phyloP scores from a whole-genome alignment of 2,113 vertebrate species.

The Micromys minutus region DNA sequence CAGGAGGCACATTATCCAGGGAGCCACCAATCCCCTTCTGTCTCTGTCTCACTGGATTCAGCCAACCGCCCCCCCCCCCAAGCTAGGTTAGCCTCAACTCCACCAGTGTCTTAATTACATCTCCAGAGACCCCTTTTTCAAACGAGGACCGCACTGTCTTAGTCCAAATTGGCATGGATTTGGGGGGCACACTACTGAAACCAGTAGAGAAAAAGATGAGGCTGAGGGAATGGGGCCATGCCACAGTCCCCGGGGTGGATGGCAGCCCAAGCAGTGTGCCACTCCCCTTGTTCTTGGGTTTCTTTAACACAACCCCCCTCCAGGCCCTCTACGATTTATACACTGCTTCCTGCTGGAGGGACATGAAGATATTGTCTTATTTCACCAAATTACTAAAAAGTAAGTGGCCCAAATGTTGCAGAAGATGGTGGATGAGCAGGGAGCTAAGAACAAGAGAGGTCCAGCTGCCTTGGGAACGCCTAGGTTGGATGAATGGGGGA shows the following conservation, averaged over 20 bases:
- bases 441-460: slow-evolving; percentile 28
- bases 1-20: background rate
- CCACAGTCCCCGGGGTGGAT: background rate
- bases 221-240: background rate
- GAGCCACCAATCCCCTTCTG: background rate
- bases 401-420: background rate
- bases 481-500: background rate
- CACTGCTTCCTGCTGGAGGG: fast-evolving
- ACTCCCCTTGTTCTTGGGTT: background rate
- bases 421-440: background rate
- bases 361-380: background rate
- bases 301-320: background rate
- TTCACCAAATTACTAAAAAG: slow-evolving; percentile 29
- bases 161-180: too few relatives aligned
- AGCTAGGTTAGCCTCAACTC: background rate
- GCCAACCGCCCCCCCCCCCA: background rate
- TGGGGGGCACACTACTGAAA: too few relatives aligned
- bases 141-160: background rate
- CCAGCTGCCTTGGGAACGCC: background rate
- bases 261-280: background rate
- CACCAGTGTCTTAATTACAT: background rate
- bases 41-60: background rate
- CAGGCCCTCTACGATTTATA: background rate
- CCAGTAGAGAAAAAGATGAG: background rate
- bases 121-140: background rate